Percentiles rank a stretch among this genome's conserved stretches.
phyloP scores from a whole-genome alignment of 2,113 vertebrate species.

The Myxocyprinus asiaticus region DNA sequence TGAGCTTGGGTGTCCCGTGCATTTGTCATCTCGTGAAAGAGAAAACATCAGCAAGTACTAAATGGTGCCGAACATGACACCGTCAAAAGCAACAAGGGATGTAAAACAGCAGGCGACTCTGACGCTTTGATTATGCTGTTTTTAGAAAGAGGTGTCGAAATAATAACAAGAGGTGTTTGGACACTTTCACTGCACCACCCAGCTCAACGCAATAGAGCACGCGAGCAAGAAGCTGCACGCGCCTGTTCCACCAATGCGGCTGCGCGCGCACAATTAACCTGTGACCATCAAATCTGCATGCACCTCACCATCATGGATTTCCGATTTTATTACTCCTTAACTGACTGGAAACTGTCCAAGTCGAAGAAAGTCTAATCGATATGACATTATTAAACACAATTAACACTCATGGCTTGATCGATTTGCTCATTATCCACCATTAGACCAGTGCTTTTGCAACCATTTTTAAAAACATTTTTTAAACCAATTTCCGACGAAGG shows the following conservation, averaged over 20 bases:
- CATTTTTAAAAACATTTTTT: not conserved
- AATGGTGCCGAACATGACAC: slow-evolving; percentile 49
- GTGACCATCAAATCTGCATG: slow-evolving; percentile 24
- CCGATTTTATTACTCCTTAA: slow-evolving; percentile 31
- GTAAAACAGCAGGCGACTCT: slow-evolving; percentile 44
- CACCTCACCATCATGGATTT: slow-evolving; percentile 23
- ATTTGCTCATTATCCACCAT: not conserved
- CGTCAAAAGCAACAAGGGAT: slow-evolving; percentile 53
- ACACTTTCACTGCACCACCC: not conserved
- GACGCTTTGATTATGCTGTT: slow-evolving; percentile 43
- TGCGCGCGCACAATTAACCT: slow-evolving; percentile 37
- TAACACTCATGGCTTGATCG: slow-evolving; percentile 31
- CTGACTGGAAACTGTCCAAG: slow-evolving; percentile 39
- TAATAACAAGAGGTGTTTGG: slow-evolving; percentile 13
- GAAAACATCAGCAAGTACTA: slow-evolving; percentile 59
- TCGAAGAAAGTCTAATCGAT: slow-evolving; percentile 36
- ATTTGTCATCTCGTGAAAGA: slow-evolving; percentile 58
- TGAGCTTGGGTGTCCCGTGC: slow-evolving; percentile 30
- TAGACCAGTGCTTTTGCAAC: not conserved
- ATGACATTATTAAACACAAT: slow-evolving; percentile 40
- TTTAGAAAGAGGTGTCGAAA: slow-evolving; percentile 29
- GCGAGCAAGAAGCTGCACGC: not conserved
- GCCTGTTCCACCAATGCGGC: too few relatives aligned
- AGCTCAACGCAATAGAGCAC: not conserved
- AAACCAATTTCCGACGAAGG: not conserved